These are phyloP conservation scores for Abramis brama DNA, from an alignment of 2,113 vertebrate species.

Conservation along the genomic window DNA sequence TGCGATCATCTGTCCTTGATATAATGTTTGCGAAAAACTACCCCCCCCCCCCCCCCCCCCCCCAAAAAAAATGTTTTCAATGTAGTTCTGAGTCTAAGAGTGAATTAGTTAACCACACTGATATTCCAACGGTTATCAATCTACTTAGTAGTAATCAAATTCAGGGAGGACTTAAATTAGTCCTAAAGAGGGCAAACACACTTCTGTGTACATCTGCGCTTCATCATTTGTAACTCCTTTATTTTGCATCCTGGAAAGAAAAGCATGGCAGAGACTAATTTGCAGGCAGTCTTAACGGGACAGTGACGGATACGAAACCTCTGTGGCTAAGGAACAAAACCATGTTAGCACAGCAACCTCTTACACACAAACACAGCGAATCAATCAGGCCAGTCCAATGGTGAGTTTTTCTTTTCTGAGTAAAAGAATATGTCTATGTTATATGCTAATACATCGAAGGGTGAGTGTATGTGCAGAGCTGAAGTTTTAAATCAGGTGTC, in stretches of 20 bases:
- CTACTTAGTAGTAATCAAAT: slow-evolving; percentile 56
- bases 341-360: slow-evolving; percentile 53
- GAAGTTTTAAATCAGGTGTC: slow-evolving; percentile 48
- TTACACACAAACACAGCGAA: slow-evolving; percentile 49
- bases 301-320: slow-evolving; percentile 52
- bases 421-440: slow-evolving; percentile 25
- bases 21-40: slow-evolving; percentile 9
- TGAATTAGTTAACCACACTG: slow-evolving; percentile 19
- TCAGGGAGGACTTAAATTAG: slow-evolving; percentile 54
- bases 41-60: no score
- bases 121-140: slow-evolving; percentile 53
- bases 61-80: slow-evolving; percentile 31
- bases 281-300: slow-evolving; percentile 47
- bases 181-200: slow-evolving; percentile 57
- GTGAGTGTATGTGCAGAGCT: background rate
- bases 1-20: background rate
- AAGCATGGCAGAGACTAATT: slow-evolving; percentile 54
- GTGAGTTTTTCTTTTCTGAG: slow-evolving; percentile 13
- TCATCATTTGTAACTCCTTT: slow-evolving; percentile 55
- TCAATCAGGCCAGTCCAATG: slow-evolving; percentile 18
- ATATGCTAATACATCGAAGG: slow-evolving; percentile 31
- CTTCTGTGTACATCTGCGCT: slow-evolving; percentile 54
- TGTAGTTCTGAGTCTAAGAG: slow-evolving; percentile 38
- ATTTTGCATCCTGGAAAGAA: slow-evolving; percentile 56
- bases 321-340: slow-evolving; percentile 40